Evolutionary conservation across 2,888 invertebrate species (phyloP).

Genomic region (Andrena praecox): DNA sequence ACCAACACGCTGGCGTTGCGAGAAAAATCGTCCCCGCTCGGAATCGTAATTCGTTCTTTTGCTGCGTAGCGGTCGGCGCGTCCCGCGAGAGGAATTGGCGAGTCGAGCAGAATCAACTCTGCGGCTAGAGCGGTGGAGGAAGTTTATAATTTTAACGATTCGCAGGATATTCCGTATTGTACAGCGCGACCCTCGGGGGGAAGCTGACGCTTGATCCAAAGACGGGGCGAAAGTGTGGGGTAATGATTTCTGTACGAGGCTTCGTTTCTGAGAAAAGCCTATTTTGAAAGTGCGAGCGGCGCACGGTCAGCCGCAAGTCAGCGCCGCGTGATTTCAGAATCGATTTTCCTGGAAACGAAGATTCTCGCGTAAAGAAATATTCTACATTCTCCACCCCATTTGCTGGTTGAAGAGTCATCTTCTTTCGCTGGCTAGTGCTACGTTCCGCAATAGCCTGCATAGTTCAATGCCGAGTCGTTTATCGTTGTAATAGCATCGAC

Average conservation of each 20-base stretch:
- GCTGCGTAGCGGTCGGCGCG: conserved; percentile 2
- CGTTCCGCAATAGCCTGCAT: neutral
- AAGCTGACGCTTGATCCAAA: neutral
- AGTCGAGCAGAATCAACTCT: neutral
- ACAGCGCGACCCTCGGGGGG: neutral
- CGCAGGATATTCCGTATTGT: neutral
- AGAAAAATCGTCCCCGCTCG: neutral
- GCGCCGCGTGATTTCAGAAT: neutral
- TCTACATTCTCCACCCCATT: too few relatives aligned
- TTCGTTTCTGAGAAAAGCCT: too few relatives aligned
- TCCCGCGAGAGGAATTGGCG: conserved; percentile 41
- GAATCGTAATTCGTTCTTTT: conserved; percentile 18
- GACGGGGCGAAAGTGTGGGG: too few relatives aligned
- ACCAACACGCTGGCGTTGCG: neutral
- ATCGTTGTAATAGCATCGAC: conserved; percentile 40
- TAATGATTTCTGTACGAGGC: too few relatives aligned
- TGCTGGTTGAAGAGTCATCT: too few relatives aligned
- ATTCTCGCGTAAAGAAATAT: neutral
- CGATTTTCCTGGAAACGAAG: neutral
- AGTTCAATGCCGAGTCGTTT: conserved; percentile 36
- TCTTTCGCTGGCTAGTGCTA: too few relatives aligned
- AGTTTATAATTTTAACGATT: conserved; percentile 24
- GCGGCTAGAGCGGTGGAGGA: neutral
- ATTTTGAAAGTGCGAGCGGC: too few relatives aligned
- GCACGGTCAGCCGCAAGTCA: too few relatives aligned